These are phyloP conservation scores for Mimachlamys varia DNA, from an alignment of 2,888 invertebrate genomes.

Conservation along the genomic window DNA sequence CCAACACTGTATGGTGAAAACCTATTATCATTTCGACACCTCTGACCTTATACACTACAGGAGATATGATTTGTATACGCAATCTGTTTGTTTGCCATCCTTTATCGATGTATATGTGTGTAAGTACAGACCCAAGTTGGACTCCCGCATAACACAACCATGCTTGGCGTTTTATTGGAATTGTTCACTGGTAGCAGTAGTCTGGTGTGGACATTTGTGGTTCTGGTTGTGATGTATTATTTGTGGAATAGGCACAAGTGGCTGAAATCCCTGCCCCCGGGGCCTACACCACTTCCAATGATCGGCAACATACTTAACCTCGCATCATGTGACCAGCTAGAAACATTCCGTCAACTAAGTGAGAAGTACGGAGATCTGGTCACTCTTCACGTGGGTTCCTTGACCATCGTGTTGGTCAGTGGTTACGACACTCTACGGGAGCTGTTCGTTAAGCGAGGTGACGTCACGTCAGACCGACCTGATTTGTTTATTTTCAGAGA, in stretches of 20 bases:
- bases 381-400: not conserved
- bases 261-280: not conserved
- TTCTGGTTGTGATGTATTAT: not conserved
- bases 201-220: not conserved
- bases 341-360: not conserved
- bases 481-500: not conserved
- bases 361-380: not conserved
- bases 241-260: not conserved
- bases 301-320: not conserved
- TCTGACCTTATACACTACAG: no score
- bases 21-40: no score
- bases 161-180: not conserved
- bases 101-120: no score
- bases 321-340: not conserved
- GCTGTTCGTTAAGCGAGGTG: not conserved
- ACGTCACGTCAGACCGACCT: not conserved
- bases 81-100: no score
- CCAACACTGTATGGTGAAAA: no score
- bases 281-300: not conserved
- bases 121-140: no score
- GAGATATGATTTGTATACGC: no score
- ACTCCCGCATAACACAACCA: not conserved
- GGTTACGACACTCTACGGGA: not conserved
- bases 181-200: not conserved
- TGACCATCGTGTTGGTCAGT: not conserved